Conservation (phyloP, 2,888 invertebrate genomes). For the Chymomyza procnemis region DNA sequence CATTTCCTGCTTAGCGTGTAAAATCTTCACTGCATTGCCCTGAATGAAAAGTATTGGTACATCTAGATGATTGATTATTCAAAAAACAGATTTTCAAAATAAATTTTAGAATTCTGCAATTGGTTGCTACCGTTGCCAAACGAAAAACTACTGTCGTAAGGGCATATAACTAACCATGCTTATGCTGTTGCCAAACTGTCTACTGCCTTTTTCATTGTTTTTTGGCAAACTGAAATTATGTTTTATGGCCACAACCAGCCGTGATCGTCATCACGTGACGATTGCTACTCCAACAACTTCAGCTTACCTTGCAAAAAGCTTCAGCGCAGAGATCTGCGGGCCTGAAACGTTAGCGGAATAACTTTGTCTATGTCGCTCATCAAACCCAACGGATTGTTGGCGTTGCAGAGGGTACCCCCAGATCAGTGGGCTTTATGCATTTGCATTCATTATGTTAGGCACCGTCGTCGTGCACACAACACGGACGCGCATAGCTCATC, state of each 20-base stretch:
- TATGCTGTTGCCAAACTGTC: background rate
- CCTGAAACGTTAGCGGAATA: conserved; percentile 1
- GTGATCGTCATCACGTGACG: background rate
- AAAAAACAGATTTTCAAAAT: too few relatives aligned
- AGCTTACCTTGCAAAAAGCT: background rate
- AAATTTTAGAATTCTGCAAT: too few relatives aligned
- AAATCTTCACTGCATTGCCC: too few relatives aligned
- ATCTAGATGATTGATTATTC: too few relatives aligned
- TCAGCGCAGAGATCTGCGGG: background rate
- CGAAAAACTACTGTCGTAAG: background rate
- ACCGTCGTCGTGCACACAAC: conserved; percentile 66
- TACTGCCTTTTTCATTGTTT: background rate
- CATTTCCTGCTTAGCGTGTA: too few relatives aligned
- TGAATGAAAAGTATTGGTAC: too few relatives aligned
- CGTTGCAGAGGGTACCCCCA: conserved; percentile 27
- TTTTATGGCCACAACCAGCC: background rate
- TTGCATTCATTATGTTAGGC: conserved; percentile 72
- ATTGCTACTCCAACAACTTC: background rate
- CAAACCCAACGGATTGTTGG: background rate
- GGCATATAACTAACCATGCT: background rate
- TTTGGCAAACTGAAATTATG: background rate
- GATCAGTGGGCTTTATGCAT: conserved; percentile 60
- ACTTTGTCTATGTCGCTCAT: conserved; percentile 2
- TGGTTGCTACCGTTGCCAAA: too few relatives aligned
- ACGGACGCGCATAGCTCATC: conserved; percentile 30